phyloP scores from a whole-genome alignment of 2,888 invertebrate genomes.

The Drosophila affinis region DNA sequence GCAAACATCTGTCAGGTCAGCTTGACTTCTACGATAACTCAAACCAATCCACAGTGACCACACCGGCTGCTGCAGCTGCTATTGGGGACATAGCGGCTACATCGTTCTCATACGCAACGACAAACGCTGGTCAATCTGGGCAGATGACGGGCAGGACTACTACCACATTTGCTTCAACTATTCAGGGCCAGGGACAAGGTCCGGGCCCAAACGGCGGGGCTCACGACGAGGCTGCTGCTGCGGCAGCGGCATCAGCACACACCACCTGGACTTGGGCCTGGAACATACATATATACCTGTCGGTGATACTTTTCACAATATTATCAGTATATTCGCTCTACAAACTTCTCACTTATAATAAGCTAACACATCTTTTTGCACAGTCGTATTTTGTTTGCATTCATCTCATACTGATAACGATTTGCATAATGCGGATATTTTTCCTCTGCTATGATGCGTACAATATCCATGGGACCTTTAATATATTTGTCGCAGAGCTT shows the following conservation, averaged over 20 bases:
- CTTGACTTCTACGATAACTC: constrained; percentile 61
- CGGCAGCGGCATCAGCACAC: constrained; percentile 62
- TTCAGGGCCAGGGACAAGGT: not conserved
- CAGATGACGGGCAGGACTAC: constrained; percentile 27
- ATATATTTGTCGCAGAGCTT: constrained; percentile 91
- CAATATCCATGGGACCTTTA: constrained; percentile 92
- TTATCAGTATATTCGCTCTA: constrained; percentile 93
- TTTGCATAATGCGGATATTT: constrained; percentile 92
- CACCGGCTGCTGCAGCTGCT: constrained; percentile 72
- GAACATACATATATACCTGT: constrained; percentile 95
- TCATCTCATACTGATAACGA: constrained; percentile 91
- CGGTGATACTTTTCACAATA: constrained; percentile 92
- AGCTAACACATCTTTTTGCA: constrained; percentile 93
- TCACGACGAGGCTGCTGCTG: constrained; percentile 46
- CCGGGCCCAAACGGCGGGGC: not conserved
- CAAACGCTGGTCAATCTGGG: constrained; percentile 36
- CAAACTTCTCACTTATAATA: constrained; percentile 93
- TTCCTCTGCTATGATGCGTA: constrained; percentile 96
- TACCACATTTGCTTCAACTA: not conserved
- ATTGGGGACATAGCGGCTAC: constrained; percentile 67
- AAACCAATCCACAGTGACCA: constrained; percentile 58
- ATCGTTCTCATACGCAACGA: constrained; percentile 82
- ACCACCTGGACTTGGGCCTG: constrained; percentile 92
- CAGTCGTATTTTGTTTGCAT: constrained; percentile 94
- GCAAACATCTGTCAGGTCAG: constrained; percentile 54